Base-by-base conservation (phyloP, 2,113 vertebrate genomes). In the Cyprinodon tularosa region DNA sequence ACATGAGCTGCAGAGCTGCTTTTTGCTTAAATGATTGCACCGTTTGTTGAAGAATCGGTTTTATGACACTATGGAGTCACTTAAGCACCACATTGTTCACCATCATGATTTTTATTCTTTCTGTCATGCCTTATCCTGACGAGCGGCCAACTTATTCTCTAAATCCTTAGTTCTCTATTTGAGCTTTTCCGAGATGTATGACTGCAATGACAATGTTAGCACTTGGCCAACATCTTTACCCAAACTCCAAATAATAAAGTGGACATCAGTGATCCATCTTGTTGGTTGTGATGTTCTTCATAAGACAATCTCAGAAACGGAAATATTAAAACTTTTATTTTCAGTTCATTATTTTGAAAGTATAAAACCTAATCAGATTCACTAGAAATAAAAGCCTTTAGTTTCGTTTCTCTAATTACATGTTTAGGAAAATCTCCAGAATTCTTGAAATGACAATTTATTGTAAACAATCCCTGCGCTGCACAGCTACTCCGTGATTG, bases 121-220 rank as follows among this genome's bases (percentile, higher is more conserved):
- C 71, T 90, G 78, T 86, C 82, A 90, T 88, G 89, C 87, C 90
- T 93, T 91, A 89, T 90, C 76, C 75, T 13, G 65, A 80, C 61
- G 71, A 86, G 82, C 67, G 83, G 62, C 65, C 61, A 40, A 15
- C 20, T 76, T 47, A 53, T 77, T 86, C 82, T 71, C 12, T 47
- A 66, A 68, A 68, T 71, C 68, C 29, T 48, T 68, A 67, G 80
- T 76, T 68, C 62, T 64, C 29, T 42, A 15, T 42, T 12, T 4
- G 62, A 66, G 40, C 64, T 57, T 2, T 29, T 45, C 69, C 74
- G 62, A 81, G 78, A 76, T 88, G 77, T 86, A 74, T 78, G 70
- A 81, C 70, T 69, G 60, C 76, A 82, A 60, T 75, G 80, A 74
- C 69, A 64, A 65, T 74, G 64, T 82, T 60, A 80, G 74, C 77